Base-by-base conservation (phyloP, 1,140 invertebrate species). In the Diorhabda sublineata region DNA sequence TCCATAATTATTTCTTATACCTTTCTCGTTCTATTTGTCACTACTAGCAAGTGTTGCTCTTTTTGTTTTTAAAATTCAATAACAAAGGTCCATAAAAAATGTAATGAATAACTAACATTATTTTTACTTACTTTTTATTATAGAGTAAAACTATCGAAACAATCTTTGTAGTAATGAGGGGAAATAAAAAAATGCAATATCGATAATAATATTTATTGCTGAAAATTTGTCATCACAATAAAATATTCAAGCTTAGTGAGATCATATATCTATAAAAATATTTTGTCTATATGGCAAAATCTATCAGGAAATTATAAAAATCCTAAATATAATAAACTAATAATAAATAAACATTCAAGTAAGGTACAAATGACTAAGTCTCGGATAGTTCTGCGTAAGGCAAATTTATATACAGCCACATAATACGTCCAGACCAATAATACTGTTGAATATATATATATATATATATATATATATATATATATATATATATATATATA, bases 341-440 rank as follows among this genome's bases (percentile, higher is more conserved):
- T 66, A 69, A 71, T 73, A 73, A 70, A 70, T 69, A 72, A 69
- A 67, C 68, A 63, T 58, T 67, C 58, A 58, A 62, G 67, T 73
- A 69, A 77, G 74, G 74, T 77, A 77, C 74, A 74, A 71, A 75
- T 77, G 76, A 77, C 76, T 77, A 77, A 74, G 73, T 66, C 64
- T 72, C 71, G 42, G 9, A 45, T 44, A 11, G 5, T 62, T 26
- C n/a, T 62, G 42, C 11, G 8, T 64, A 61, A 42, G 59, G 42
- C 43, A 62, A 62, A 44, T 44, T n/a, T n/a, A 47, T 62, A 44
- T 62, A 45, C 44, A 62, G 42, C 42, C 61, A 44, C 61, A 66
- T 58, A 41, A 44, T 61, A 8, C 56, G 65, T 64, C 41, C 45
- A 64, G 67, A 58, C 44, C 45, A 64, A 66, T 6, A 42, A 26